A percentile compares a stretch with the other conserved stretches of the same genome.
These are phyloP conservation scores for Chironomus riparius DNA, from an alignment of 2,888 invertebrate species.

Conservation along the genomic window DNA sequence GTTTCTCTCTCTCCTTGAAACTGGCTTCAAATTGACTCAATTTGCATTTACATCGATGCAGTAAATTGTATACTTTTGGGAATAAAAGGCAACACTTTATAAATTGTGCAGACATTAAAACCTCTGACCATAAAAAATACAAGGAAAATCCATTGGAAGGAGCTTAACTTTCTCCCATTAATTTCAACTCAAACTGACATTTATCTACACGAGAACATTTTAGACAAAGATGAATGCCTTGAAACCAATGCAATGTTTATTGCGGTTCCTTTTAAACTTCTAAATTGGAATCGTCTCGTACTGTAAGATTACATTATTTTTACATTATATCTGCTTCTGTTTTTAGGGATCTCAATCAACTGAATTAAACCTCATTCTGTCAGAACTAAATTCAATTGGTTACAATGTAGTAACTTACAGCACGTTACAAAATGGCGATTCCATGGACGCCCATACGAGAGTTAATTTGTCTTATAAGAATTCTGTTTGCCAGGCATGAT, in stretches of 20 bases:
- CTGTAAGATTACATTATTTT: too few relatives aligned
- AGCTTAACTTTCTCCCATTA: conserved; percentile 8
- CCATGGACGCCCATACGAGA: too few relatives aligned
- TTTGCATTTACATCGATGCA: not conserved
- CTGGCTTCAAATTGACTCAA: not conserved
- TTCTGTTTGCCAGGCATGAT: too few relatives aligned
- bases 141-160: too few relatives aligned
- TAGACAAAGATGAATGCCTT: not conserved
- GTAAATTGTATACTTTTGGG: not conserved
- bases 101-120: not conserved
- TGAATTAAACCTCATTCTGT: too few relatives aligned
- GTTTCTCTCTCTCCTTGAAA: not conserved
- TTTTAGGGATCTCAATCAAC: not conserved
- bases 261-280: too few relatives aligned
- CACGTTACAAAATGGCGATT: too few relatives aligned
- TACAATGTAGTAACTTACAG: too few relatives aligned
- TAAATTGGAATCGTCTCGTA: not conserved
- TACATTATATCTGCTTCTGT: not conserved
- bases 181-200: conserved; percentile 5
- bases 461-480: too few relatives aligned
- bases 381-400: too few relatives aligned
- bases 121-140: not conserved
- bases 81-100: not conserved
- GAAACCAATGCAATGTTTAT: not conserved
- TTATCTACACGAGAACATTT: not conserved